These are phyloP conservation scores for Phthorimaea operculella DNA, from an alignment of 1,140 invertebrate genomes.

Conservation along the genomic window DNA sequence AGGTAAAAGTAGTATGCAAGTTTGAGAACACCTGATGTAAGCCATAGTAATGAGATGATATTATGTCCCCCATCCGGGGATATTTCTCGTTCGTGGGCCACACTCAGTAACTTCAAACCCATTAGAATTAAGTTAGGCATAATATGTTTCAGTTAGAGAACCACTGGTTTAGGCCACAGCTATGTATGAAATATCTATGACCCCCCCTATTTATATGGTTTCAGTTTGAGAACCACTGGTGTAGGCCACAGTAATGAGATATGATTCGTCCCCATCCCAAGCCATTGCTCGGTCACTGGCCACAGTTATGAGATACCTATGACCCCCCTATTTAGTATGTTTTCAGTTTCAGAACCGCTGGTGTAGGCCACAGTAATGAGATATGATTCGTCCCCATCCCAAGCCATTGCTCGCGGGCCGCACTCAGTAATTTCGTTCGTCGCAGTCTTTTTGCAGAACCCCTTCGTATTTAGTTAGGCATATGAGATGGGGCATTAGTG, in stretches of 20 bases:
- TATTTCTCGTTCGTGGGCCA: slow-evolving; percentile 21
- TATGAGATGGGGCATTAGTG: background rate
- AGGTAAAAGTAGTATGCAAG: too few species aligned
- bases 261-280: too few species aligned
- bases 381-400: slow-evolving; percentile 28
- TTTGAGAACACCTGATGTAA: background rate
- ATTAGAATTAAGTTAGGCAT: background rate
- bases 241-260: too few species aligned
- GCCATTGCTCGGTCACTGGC: too few species aligned
- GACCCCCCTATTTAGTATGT: too few species aligned
- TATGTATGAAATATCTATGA: too few species aligned
- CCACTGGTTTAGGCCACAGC: too few species aligned
- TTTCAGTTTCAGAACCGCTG: background rate
- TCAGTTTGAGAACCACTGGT: too few species aligned
- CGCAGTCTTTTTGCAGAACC: background rate
- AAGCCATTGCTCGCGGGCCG: slow-evolving; percentile 23
- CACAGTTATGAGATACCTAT: too few species aligned
- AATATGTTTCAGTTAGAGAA: too few species aligned
- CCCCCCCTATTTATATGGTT: too few species aligned
- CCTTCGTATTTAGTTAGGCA: slow-evolving; percentile 1
- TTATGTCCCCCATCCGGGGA: slow-evolving; percentile 21
- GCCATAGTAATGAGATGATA: slow-evolving; percentile 35
- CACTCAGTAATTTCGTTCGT: background rate
- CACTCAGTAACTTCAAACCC: background rate
- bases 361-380: slow-evolving; percentile 28